phyloP scores from a whole-genome alignment of 2,888 invertebrate species.

The Tipula unca region DNA sequence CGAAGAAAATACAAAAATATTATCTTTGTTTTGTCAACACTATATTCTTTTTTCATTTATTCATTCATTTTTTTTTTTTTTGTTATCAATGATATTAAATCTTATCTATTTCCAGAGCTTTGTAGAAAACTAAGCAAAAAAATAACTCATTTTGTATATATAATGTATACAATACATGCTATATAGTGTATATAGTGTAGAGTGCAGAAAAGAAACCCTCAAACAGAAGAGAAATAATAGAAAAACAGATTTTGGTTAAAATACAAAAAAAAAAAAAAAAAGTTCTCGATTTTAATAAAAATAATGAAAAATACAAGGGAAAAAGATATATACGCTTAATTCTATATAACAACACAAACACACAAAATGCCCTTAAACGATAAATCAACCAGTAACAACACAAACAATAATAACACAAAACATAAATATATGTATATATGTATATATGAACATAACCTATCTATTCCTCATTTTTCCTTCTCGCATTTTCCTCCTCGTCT shows the following conservation, averaged over 20 bases:
- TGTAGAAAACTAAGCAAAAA: neutral
- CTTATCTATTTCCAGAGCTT: neutral
- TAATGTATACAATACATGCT: too few species aligned
- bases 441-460: neutral
- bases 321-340: neutral
- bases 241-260: constrained; percentile 8
- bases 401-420: neutral
- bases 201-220: neutral
- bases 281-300: neutral
- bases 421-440: too few species aligned
- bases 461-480: neutral
- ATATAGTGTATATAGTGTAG: too few species aligned
- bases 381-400: constrained; percentile 14
- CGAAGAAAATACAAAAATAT: neutral
- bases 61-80: neutral
- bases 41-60: neutral
- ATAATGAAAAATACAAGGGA: neutral
- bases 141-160: neutral
- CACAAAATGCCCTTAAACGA: constrained; percentile 1
- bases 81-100: neutral
- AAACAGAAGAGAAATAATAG: neutral
- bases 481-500: neutral
- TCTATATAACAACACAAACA: neutral
- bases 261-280: neutral
- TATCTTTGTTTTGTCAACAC: constrained; percentile 14